phyloP scores from a whole-genome alignment of 2,797 vertebrate species.

The Diplodus puntazzo region DNA sequence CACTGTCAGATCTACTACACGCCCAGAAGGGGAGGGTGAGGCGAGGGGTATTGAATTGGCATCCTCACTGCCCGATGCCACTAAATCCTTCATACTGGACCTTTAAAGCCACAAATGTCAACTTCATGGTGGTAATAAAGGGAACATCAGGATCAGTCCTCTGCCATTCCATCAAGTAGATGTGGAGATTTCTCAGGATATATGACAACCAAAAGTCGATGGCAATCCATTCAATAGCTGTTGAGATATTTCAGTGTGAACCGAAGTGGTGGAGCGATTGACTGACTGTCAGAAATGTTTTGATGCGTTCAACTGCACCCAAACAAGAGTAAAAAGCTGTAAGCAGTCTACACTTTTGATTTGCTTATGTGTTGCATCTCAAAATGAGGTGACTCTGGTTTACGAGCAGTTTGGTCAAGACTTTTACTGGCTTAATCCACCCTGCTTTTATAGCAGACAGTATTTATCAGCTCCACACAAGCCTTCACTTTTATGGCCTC shows the following conservation, averaged over 20 bases:
- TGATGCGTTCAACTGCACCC: background rate
- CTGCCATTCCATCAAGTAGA: background rate
- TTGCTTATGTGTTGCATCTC: background rate
- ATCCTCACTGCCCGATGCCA: too few relatives aligned
- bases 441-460: constrained; percentile 77
- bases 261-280: background rate
- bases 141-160: background rate
- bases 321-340: background rate
- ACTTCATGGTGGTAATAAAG: background rate
- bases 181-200: background rate
- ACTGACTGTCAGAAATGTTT: background rate
- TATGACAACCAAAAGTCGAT: background rate
- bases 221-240: too few relatives aligned
- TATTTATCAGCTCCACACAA: constrained; percentile 78
- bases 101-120: background rate
- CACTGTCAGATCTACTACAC: too few relatives aligned
- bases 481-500: constrained; percentile 76
- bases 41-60: too few relatives aligned
- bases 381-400: constrained; percentile 40
- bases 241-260: too few relatives aligned
- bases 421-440: constrained; percentile 74
- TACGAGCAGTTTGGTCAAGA: constrained; percentile 46
- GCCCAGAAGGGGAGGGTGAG: too few relatives aligned
- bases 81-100: too few relatives aligned
- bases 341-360: background rate